Evolutionary conservation across 2,888 invertebrate species (phyloP).

Genomic region (Drosophila mimica): DNA sequence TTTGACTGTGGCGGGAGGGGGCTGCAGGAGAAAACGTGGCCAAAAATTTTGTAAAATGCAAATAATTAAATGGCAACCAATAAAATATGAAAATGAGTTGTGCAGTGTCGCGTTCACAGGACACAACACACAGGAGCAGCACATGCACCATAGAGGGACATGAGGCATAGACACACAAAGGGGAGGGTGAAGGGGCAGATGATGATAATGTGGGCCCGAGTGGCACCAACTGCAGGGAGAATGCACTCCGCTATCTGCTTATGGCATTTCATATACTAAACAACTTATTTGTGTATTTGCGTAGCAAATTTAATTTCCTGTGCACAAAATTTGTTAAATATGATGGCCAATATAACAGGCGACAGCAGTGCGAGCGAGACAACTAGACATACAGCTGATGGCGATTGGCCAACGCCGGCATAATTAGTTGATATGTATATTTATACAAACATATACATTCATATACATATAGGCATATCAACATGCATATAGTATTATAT

Average conservation of each 20-base stretch:
- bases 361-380: constrained; percentile 29
- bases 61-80: constrained; percentile 83
- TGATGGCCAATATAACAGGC: constrained; percentile 52
- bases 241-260: constrained; percentile 19
- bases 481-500: not conserved
- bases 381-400: constrained; percentile 9
- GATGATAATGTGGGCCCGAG: not conserved
- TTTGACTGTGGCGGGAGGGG: not conserved
- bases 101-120: constrained; percentile 52
- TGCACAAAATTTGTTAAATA: constrained; percentile 65
- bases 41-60: constrained; percentile 78
- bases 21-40: constrained; percentile 15
- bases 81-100: constrained; percentile 83
- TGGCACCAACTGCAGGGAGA: not conserved
- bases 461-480: constrained; percentile 4
- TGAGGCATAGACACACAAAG: not conserved
- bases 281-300: constrained; percentile 75
- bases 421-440: constrained; percentile 44
- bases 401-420: constrained; percentile 47
- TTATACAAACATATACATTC: constrained; percentile 1
- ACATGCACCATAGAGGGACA: constrained; percentile 18
- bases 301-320: constrained; percentile 79
- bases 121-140: constrained; percentile 12
- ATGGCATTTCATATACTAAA: constrained; percentile 60
- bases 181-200: not conserved